These are phyloP conservation scores for Sarcophaga variegata DNA, from an alignment of 2,888 invertebrate species.

Conservation along the genomic window DNA sequence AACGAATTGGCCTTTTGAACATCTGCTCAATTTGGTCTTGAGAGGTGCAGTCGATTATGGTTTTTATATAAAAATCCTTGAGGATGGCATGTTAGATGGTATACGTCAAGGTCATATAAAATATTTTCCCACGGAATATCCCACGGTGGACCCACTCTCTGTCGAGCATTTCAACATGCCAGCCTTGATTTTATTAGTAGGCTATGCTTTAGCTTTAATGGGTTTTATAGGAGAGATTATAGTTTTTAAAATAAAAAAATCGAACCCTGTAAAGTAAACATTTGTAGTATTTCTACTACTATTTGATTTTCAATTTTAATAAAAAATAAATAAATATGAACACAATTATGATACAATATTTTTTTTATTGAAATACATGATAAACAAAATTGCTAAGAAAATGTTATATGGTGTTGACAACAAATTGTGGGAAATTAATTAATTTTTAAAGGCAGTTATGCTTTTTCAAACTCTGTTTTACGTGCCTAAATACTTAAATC, in stretches of 20 bases:
- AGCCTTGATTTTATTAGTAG: conserved; percentile 40
- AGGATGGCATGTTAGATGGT: conserved; percentile 56
- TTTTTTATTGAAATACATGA: too few relatives aligned
- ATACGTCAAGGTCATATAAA: conserved; percentile 50
- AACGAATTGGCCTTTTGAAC: conserved; percentile 69
- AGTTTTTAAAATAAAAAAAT: background rate
- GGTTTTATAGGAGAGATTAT: conserved; percentile 36
- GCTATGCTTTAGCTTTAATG: conserved; percentile 36
- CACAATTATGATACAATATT: background rate
- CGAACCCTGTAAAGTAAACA: too few relatives aligned
- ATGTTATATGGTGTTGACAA: too few relatives aligned
- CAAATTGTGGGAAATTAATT: too few relatives aligned
- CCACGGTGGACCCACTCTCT: conserved; percentile 43
- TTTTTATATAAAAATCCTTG: conserved; percentile 18
- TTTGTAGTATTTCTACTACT: background rate
- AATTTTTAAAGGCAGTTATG: too few relatives aligned
- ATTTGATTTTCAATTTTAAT: background rate
- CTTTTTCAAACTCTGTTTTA: too few relatives aligned
- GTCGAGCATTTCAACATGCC: conserved; percentile 59
- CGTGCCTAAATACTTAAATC: too few relatives aligned
- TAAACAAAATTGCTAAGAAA: too few relatives aligned
- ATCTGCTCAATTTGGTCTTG: conserved; percentile 48
- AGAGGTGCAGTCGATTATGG: conserved; percentile 54
- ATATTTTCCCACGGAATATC: conserved; percentile 58
- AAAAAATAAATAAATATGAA: background rate